These are phyloP conservation scores for Aporrectodea caliginosa DNA, from an alignment of 1,140 invertebrate species.

Conservation along the genomic window DNA sequence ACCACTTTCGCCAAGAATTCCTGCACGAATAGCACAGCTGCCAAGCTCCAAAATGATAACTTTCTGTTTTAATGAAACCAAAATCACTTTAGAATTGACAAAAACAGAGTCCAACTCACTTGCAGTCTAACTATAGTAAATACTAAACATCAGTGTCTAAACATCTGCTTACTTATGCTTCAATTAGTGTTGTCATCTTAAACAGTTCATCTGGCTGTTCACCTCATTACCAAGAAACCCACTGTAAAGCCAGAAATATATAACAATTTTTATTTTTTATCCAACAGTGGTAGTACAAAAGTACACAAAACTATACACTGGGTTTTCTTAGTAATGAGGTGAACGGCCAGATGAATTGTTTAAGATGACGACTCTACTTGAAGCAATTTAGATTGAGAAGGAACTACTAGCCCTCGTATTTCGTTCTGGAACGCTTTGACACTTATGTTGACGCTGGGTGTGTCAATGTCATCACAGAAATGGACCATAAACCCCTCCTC, in stretches of 20 bases:
- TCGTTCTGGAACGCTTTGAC: no score
- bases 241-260: background rate
- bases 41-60: conserved; percentile 63
- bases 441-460: no score
- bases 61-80: conserved; percentile 39
- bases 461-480: no score
- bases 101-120: no score
- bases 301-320: background rate
- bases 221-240: background rate
- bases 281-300: no score
- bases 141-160: background rate
- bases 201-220: background rate
- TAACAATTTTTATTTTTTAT: no score
- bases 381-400: no score
- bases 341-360: background rate
- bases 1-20: conserved; percentile 61
- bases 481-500: no score
- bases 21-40: conserved; percentile 62
- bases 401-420: no score
- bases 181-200: background rate
- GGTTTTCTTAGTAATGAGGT: background rate
- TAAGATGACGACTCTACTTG: background rate
- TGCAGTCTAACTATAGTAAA: no score
- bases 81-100: background rate
- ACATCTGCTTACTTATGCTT: background rate